Evolutionary conservation across 2,797 vertebrate species (phyloP), one percentile per base, ranked within the genome.

Genomic region (Poeciliopsis presidionis): DNA sequence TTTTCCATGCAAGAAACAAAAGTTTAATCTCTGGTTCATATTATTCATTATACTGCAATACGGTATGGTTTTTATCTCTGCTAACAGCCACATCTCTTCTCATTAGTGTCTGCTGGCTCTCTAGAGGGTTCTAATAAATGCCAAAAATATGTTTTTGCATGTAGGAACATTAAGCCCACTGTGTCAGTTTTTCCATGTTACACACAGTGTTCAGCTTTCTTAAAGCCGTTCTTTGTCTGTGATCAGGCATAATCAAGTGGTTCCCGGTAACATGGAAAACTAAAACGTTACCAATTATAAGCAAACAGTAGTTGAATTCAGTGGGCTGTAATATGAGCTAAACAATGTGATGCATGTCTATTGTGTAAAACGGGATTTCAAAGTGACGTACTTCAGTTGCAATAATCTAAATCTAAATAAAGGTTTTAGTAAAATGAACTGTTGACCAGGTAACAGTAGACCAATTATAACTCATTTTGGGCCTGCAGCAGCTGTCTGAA

Each of bases 401-500:
- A 69, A 30, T 55, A 11, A 55, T 77, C 16, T 28, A 7, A 70
- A 70, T 69, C 18, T 5, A 30, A 69, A 43, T 22, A 30, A 43
- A 39, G 39, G 59, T 33, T 53, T 41, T 55, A 33, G 49, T 18
- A 47, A 70, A 47, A n/a, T 55, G 12, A 51, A 65, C 28, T 41
- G 43, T 1, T 77, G 63, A 61, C 30, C 72, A 71, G 45, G 63
- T 71, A 61, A 77, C 45, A 41, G 8, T 16, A 63, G 46, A 11
- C 39, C 25, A 55, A 7, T 22, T 41, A 6, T 47, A 7, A n/a
- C 7, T 12, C 7, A 22, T 36, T 73, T 8, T 25, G 63, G 36
- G 30, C 7, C 43, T 55, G 70, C 63, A 49, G 57, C 77, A 74
- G 73, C 47, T 30, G 12, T 75, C 73, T 14, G 36, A 39, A 72